Evolutionary conservation across 2,113 vertebrate species (phyloP).

Genomic region (Aptenodytes patagonicus): DNA sequence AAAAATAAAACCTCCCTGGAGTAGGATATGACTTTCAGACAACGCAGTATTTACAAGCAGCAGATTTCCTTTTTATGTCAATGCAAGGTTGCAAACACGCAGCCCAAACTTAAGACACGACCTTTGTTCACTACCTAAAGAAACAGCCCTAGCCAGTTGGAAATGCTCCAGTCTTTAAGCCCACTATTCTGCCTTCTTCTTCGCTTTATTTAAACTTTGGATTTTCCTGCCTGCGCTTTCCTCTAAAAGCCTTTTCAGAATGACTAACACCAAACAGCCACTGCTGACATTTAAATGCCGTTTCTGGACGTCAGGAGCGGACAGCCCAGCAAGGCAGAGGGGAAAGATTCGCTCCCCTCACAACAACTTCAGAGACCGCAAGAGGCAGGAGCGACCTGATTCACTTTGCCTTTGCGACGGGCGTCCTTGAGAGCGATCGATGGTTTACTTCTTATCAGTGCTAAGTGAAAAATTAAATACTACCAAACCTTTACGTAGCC

Average conservation of each 20-base stretch:
- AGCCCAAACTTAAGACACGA: accelerated
- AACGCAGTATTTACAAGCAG: not conserved
- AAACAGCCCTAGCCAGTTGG: not conserved
- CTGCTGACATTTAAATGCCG: accelerated
- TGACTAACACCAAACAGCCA: accelerated
- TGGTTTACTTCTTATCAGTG: not conserved
- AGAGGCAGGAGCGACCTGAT: accelerated
- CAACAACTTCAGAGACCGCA: accelerated
- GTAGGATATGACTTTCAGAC: not conserved
- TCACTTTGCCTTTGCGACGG: accelerated
- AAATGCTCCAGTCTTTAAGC: not conserved
- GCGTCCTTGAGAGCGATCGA: accelerated
- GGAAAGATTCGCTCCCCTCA: not conserved
- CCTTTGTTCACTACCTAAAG: not conserved
- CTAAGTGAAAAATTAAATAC: not conserved
- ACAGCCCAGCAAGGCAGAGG: accelerated
- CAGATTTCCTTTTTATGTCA: not conserved
- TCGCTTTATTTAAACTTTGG: not conserved
- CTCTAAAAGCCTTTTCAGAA: not conserved
- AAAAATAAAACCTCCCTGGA: not conserved
- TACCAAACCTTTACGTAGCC: accelerated
- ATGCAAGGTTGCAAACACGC: accelerated
- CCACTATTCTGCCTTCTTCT: not conserved
- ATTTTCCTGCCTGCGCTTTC: accelerated
- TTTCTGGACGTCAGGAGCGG: accelerated